phyloP scores from a whole-genome alignment of 2,113 vertebrate species.

The rabbit (Oryctolagus cuniculus) region DNA sequence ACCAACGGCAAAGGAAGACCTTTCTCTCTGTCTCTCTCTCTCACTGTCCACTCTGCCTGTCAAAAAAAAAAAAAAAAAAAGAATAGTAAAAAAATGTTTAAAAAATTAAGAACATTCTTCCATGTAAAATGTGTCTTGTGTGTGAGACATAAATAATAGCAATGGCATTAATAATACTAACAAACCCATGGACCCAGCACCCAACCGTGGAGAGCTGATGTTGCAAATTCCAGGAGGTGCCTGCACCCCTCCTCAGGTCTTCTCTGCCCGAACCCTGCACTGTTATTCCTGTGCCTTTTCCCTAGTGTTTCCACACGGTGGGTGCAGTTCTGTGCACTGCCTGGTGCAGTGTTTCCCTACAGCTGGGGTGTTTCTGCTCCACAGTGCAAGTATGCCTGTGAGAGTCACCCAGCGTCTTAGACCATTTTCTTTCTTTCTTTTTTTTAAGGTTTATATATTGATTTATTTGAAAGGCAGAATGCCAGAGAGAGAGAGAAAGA shows the following conservation, averaged over 20 bases:
- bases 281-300: neutral
- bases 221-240: neutral
- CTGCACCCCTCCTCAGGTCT: accelerated
- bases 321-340: neutral
- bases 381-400: neutral
- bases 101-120: neutral
- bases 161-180: neutral
- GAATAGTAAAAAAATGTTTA: too few species aligned
- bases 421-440: too few species aligned
- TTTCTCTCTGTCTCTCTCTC: too few species aligned
- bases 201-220: neutral
- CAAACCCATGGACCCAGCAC: neutral
- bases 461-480: too few species aligned
- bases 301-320: neutral
- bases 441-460: too few species aligned
- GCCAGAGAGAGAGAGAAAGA: too few species aligned
- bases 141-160: neutral
- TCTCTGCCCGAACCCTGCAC: neutral
- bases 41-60: too few species aligned
- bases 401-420: too few species aligned
- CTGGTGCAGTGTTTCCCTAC: neutral
- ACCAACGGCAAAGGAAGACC: too few species aligned
- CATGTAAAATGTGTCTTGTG: neutral
- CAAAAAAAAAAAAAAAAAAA: too few species aligned
- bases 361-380: accelerated